These are phyloP conservation scores for Beris chalybata DNA, from an alignment of 2,888 invertebrate species.

Conservation along the genomic window DNA sequence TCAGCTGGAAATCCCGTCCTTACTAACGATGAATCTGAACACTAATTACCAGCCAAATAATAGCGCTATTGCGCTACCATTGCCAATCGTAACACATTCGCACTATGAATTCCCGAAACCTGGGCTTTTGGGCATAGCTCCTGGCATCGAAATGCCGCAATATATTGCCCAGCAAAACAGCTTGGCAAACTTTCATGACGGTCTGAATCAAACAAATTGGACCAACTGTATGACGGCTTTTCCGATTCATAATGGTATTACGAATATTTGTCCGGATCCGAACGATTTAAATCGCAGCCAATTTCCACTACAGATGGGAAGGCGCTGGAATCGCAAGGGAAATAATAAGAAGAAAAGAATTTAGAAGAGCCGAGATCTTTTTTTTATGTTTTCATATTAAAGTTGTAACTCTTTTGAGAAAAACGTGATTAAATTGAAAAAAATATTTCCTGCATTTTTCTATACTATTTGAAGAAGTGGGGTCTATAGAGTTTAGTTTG, in stretches of 20 bases:
- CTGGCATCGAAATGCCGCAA: slow-evolving; percentile 11
- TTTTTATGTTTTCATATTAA: too few species aligned
- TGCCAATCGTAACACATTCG: background rate
- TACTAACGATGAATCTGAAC: slow-evolving; percentile 4
- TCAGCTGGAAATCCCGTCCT: slow-evolving; percentile 4
- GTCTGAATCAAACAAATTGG: background rate
- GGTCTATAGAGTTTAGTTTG: too few species aligned
- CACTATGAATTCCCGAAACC: slow-evolving; percentile 18
- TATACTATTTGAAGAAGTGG: too few species aligned
- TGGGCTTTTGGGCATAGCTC: slow-evolving; percentile 17
- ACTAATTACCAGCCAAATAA: background rate
- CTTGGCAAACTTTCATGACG: background rate
- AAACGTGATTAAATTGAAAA: too few species aligned
- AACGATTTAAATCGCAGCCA: slow-evolving; percentile 8
- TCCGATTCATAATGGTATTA: background rate
- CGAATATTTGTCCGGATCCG: background rate
- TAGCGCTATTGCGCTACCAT: background rate
- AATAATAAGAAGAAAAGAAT: background rate
- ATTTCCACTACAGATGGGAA: slow-evolving; percentile 5
- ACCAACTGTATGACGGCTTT: background rate
- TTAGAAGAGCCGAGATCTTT: too few species aligned
- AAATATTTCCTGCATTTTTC: too few species aligned
- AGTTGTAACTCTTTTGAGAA: too few species aligned
- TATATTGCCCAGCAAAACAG: background rate
- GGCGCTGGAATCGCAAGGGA: slow-evolving; percentile 17